Evolutionary conservation across 2,113 vertebrate genomes (phyloP), one percentile per base, ranked within the genome.

Genomic region (Scortum barcoo): DNA sequence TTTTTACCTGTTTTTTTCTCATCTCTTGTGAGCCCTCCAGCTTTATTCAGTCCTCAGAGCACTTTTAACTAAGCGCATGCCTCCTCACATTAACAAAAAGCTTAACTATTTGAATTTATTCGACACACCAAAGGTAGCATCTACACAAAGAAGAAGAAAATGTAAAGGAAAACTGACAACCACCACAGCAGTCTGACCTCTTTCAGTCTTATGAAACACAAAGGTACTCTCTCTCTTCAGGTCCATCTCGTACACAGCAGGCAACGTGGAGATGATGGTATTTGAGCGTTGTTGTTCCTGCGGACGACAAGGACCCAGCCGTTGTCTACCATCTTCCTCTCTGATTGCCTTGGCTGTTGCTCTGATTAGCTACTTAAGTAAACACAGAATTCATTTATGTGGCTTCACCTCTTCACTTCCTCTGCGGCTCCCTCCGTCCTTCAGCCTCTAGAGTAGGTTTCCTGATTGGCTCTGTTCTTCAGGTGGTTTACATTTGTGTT

Each of bases 291-390:
- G 5, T 17, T 13, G 72, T 58, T 36, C 22, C 53, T n/a, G 33
- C 14, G 7, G 63, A 81, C 4, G 61, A 70, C 4, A 9, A 71
- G 63, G 56, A 40, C n/a, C 33, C n/a, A n/a, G n/a, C n/a, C n/a
- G n/a, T 6, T 33, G 17, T 50, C 58, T 26, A 48, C 16, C 56
- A 65, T 74, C 30, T 71, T 5, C n/a, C n/a, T 33, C 28, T 40
- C 44, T 71, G 67, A 88, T 75, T 75, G 72, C 54, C 63, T 1
- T 42, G 62, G 33, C 75, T 46, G 40, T 28, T 42, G 2, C 56
- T 67, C 63, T 83, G 81, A 91, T 88, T 38, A 85, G 79, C 76
- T 72, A 67, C 82, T 90, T 86, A 36, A 17, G n/a, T 57, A 85
- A 88, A 85, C 84, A 86, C 85, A 82, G 86, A 74, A 85, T 70